Base-by-base conservation (phyloP, 2,888 invertebrate genomes). In the Therioaphis trifolii region DNA sequence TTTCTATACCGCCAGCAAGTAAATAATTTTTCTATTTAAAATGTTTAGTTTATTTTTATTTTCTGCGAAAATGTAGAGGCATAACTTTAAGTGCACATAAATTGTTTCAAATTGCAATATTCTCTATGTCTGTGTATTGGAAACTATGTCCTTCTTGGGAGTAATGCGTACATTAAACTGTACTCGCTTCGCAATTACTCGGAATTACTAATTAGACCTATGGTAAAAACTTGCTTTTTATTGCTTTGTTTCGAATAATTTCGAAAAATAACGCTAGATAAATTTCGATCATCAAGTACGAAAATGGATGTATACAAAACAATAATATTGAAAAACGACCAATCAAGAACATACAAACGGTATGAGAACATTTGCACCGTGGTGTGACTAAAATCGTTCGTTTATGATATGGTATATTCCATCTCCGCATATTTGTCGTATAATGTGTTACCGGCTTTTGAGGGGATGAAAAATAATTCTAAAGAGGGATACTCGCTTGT, bases 11-110 rank as follows among this genome's bases (percentile, higher is more conserved):
- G 61, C 63, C 14, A 24, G 18, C 35, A 24, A 63, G 74, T 82
- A 66, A 66, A 82, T 74, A 74, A 82, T 66, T 82, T 82, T 63
- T 52, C 49, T 63, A 74, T 63, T 63, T 74, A 63, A 74, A 82
- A 63, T 40, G 63, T 46, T 71, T 46, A n/a, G 21, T 15, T 15
- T 15, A 14, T 46, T 29, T 72, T 58, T 55, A 61, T 29, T 46
- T 77, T 21, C 46, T 15, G n/a, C 21, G 21, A 61, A 40, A 46
- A 43, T n/a, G 9, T 11, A 24, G 18, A 14, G 35, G 49, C 24
- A 46, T 46, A 61, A 46, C 40, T 55, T 46, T 43, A 61, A 78
- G 14, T 12, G 40, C 14, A 7, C 12, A 24, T 18, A 75, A 58
- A 75, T 21, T 14, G 14, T 35, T 18, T 35, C 2, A 7, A 35